Evolutionary conservation across 2,888 invertebrate genomes (phyloP), one percentile per base, ranked within the genome.

Genomic region (Argyra leucocephala): DNA sequence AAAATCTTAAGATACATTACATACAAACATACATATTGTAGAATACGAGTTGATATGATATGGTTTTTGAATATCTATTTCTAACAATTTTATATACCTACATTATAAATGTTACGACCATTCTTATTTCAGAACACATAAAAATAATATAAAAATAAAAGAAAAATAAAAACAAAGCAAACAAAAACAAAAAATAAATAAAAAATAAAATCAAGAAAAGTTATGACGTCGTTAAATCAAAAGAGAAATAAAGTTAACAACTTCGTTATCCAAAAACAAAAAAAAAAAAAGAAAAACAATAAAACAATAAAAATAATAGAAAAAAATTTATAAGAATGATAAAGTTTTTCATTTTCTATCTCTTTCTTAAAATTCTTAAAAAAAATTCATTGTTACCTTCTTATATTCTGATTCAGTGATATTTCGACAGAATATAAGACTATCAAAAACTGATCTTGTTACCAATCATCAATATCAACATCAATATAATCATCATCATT

Each of bases 211-310:
- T 48, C 48, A 48, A 48, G 48, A 48, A 48, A 48, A 48, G 62
- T 65, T 65, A 65, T 65, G 65, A 65, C 62, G 65, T 65, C 62
- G 65, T 65, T 65, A 65, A 65, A 65, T 65, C 65, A 62, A 65
- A 65, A 37, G 62, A 62, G 58, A 65, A 65, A 65, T 65, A 65
- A 65, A 65, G 12, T 48, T 48, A 48, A 48, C 48, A 48, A 18
- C 18, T 48, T 48, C 48, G 12, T 48, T 15, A 31, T 5, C 31
- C 31, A 31, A 31, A 31, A 31, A 31, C 5, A 31, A 31, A 31
- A 31, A 10, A 31, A 5, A 31, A 31, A 31, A 5, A 31, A 31
- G 5, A 31, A 31, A 31, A 31, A 31, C 10, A 31, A 31, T 10
- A 31, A 31, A 31, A 31, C 6, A 31, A 31, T 7, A 31, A 31